Percentiles rank a stretch among this genome's conserved stretches.
Conservation (phyloP, 2,888 invertebrate species). For the Lochmaea crataegi region DNA sequence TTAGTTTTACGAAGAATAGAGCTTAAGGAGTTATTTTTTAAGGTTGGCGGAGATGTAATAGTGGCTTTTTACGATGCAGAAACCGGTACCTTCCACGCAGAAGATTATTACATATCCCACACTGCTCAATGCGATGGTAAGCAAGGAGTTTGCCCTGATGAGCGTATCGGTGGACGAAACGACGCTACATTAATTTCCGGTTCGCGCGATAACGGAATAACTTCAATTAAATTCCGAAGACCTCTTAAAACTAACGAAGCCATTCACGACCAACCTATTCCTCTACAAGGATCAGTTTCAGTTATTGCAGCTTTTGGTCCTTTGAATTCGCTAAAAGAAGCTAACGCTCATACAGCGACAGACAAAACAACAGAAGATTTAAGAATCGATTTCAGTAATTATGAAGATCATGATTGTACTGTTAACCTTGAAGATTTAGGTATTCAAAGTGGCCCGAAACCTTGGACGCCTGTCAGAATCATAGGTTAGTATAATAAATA, state of each 20-base stretch:
- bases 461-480: constrained; percentile 78
- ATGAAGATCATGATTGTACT: constrained; percentile 80
- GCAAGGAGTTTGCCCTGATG: constrained; percentile 88
- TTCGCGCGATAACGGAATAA: constrained; percentile 82
- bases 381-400: constrained; percentile 80
- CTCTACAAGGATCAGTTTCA: constrained; percentile 34
- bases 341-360: constrained; percentile 83
- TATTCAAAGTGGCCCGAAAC: constrained; percentile 70
- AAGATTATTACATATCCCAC: constrained; percentile 88
- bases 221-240: constrained; percentile 86
- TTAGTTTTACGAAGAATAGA: background rate
- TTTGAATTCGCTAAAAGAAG: constrained; percentile 81
- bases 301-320: constrained; percentile 91
- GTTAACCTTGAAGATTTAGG: constrained; percentile 74
- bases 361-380: constrained; percentile 80
- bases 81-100: constrained; percentile 75
- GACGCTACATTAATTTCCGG: constrained; percentile 78
- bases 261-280: constrained; percentile 70
- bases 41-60: constrained; percentile 82
- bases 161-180: constrained; percentile 76
- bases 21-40: constrained; percentile 39
- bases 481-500: constrained; percentile 60
- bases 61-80: constrained; percentile 80
- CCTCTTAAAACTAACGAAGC: constrained; percentile 83
- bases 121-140: constrained; percentile 85